Conservation (phyloP, 2,113 vertebrate genomes). For the Philantomba maxwellii region DNA sequence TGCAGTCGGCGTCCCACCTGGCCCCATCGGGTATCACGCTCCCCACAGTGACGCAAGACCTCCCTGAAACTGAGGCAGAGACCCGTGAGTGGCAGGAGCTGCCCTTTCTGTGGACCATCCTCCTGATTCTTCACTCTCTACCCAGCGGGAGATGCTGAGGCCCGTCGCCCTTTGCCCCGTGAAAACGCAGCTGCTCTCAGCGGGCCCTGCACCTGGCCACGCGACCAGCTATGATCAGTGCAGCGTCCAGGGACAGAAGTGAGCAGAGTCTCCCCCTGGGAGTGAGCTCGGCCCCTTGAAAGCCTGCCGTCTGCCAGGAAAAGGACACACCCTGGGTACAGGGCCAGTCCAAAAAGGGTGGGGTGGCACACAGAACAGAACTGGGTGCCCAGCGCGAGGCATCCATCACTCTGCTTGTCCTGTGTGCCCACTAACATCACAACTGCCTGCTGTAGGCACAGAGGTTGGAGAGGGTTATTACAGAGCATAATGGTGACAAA, state of each 20-base stretch:
- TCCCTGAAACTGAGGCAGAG: constrained; percentile 85
- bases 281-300: not conserved
- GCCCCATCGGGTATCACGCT: constrained; percentile 84
- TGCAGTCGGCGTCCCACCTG: constrained; percentile 95
- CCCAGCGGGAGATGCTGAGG: not conserved
- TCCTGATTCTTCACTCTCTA: not conserved
- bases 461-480: not conserved
- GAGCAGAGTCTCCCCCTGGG: not conserved
- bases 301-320: not conserved
- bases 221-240: not conserved
- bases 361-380: not conserved
- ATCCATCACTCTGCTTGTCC: not conserved
- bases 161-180: not conserved
- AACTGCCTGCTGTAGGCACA: not conserved
- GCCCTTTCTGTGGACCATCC: not conserved
- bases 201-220: rapidly evolving
- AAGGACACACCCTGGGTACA: not conserved
- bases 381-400: not conserved
- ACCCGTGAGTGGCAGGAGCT: not conserved
- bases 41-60: constrained; percentile 84
- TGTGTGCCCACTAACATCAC: not conserved
- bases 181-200: not conserved
- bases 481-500: rapidly evolving
- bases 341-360: too few relatives aligned
- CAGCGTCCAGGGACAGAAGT: not conserved